A percentile compares a stretch with the other conserved stretches of the same genome.
phyloP scores from a whole-genome alignment of 2,888 invertebrate species.

The Agrochola circellaris region DNA sequence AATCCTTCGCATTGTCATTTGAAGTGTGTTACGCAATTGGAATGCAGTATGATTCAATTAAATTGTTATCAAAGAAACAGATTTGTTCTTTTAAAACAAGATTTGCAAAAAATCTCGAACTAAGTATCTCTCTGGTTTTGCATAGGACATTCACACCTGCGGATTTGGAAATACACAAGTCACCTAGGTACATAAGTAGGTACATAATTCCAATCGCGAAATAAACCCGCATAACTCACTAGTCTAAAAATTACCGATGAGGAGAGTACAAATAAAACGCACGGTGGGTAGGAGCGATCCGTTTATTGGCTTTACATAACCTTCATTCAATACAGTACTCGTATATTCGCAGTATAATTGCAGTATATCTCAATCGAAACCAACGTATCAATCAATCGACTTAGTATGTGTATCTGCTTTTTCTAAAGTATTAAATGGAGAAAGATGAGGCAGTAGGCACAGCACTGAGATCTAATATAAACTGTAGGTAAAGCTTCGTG shows the following conservation, averaged over 20 bases:
- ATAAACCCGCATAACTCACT: not conserved
- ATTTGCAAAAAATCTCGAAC: not conserved
- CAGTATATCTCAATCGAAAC: slow-evolving; percentile 27
- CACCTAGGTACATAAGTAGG: not conserved
- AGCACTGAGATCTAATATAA: too few species aligned
- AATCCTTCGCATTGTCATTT: not conserved
- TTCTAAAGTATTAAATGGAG: too few species aligned
- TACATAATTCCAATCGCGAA: not conserved
- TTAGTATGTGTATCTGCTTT: not conserved
- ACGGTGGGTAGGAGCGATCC: slow-evolving; percentile 6
- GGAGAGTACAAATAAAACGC: slow-evolving; percentile 19
- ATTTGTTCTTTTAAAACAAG: not conserved
- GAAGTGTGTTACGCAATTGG: not conserved
- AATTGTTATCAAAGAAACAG: not conserved
- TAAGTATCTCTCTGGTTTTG: too few species aligned
- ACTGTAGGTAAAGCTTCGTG: too few species aligned
- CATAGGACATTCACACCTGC: not conserved
- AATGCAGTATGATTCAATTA: not conserved
- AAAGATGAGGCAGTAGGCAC: too few species aligned
- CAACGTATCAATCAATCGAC: slow-evolving; percentile 13
- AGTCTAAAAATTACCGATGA: slow-evolving; percentile 10
- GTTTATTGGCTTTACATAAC: slow-evolving; percentile 46
- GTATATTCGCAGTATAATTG: not conserved
- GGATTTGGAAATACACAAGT: not conserved
- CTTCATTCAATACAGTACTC: slow-evolving; percentile 21